Percentiles rank a stretch among this genome's conserved stretches.
These are phyloP conservation scores for Drosophila falleni DNA, from an alignment of 2,888 invertebrate species.

Conservation along the genomic window DNA sequence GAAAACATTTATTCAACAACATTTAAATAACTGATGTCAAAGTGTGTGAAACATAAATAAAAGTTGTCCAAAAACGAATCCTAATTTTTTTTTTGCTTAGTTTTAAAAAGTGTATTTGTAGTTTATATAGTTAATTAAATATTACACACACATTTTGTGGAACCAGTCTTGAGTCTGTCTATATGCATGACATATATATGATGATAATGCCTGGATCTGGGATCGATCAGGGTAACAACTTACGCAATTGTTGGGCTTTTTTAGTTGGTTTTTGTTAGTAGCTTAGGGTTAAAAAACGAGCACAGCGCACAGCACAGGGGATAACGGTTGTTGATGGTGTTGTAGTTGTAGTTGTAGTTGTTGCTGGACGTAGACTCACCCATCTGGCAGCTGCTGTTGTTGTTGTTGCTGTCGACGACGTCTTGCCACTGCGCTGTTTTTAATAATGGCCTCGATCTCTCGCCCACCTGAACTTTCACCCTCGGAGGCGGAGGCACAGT, in stretches of 20 bases:
- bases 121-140: conserved; percentile 19
- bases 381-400: conserved; percentile 79
- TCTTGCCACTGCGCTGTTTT: conserved; percentile 85
- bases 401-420: conserved; percentile 78
- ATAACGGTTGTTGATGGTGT: conserved; percentile 24
- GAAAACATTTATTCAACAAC: conserved; percentile 20
- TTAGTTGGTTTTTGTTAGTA: conserved; percentile 48
- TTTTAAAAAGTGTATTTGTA: conserved; percentile 14
- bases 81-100: conserved; percentile 5
- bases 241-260: conserved; percentile 10
- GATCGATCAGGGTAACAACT: conserved; percentile 13
- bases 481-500: conserved; percentile 84
- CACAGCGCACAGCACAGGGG: conserved; percentile 51
- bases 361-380: conserved; percentile 85
- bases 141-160: conserved; percentile 28
- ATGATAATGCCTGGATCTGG: conserved; percentile 17
- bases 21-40: conserved; percentile 17
- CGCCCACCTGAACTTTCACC: conserved; percentile 86
- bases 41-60: conserved; percentile 11
- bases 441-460: conserved; percentile 86
- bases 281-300: conserved; percentile 55
- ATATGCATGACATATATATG: conserved; percentile 5
- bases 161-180: conserved; percentile 27
- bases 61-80: conserved; percentile 15
- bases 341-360: conserved; percentile 14